phyloP scores from a whole-genome alignment of 2,797 vertebrate species.

The Crenichthys baileyi region DNA sequence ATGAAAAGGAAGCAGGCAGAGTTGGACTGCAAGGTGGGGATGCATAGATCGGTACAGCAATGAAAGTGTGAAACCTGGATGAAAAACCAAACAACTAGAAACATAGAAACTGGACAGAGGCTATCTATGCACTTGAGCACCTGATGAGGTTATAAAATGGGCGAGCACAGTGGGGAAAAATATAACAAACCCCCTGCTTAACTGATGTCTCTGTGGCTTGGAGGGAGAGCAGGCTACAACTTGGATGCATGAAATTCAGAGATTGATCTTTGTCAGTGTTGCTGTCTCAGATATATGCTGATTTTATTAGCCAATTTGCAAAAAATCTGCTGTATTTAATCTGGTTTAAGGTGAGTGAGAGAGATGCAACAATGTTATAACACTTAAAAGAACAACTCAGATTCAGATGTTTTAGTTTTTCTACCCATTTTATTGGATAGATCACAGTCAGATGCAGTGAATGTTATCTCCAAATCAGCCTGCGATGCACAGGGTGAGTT shows the following conservation, averaged over 20 bases:
- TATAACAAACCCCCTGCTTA: too few relatives aligned
- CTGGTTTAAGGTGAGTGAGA: not conserved
- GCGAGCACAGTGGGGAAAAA: too few relatives aligned
- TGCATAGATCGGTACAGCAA: not conserved
- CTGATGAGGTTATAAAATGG: not conserved
- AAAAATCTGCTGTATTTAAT: not conserved
- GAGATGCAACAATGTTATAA: too few relatives aligned
- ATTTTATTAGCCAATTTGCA: not conserved
- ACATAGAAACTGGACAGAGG: not conserved
- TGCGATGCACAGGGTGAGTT: not conserved
- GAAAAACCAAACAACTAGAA: not conserved
- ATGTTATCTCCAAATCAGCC: not conserved
- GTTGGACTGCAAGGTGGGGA: constrained; percentile 90
- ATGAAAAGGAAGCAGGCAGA: constrained; percentile 93
- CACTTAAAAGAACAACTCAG: not conserved
- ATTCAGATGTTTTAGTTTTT: not conserved
- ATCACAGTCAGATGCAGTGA: not conserved
- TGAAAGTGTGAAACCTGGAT: not conserved
- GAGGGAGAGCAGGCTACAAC: too few relatives aligned
- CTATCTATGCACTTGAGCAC: not conserved
- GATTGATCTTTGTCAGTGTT: not conserved
- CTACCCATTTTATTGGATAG: not conserved
- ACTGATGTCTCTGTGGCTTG: too few relatives aligned
- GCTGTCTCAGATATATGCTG: not conserved
- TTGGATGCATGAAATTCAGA: too few relatives aligned